Percentiles rank a stretch among this genome's conserved stretches.
Conservation (phyloP, 2,113 vertebrate genomes). For the Mus spicilegus region DNA sequence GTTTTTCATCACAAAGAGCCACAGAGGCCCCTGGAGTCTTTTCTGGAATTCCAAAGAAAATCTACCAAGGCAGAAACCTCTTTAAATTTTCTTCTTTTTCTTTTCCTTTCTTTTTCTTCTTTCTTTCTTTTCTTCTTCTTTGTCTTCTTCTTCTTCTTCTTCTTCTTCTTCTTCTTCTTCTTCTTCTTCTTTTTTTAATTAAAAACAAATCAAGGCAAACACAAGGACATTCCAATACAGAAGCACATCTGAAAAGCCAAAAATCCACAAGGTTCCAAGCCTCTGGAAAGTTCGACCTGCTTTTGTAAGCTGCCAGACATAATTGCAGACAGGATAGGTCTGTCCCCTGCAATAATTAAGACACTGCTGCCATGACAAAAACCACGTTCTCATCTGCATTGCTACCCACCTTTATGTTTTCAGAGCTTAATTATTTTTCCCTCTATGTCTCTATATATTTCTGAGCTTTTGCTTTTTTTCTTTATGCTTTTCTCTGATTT, state of each 20-base stretch:
- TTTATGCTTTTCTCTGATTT: conserved; percentile 35
- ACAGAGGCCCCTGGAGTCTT: conserved; percentile 77
- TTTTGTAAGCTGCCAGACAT: conserved; percentile 69
- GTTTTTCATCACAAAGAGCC: conserved; percentile 80
- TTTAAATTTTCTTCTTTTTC: conserved; percentile 60
- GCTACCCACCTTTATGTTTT: conserved; percentile 47
- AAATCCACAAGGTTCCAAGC: conserved; percentile 82
- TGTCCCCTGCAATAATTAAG: conserved; percentile 62
- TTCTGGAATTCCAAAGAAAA: conserved; percentile 80
- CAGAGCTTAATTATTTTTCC: conserved; percentile 21
- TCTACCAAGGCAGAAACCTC: conserved; percentile 76
- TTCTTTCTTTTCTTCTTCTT: no score
- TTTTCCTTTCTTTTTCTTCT: no score
- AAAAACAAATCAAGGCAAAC: conserved; percentile 83
- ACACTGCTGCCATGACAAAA: neutral
- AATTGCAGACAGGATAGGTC: conserved; percentile 53
- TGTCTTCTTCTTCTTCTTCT: conserved; percentile 62
- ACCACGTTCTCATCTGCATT: neutral
- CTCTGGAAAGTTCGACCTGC: conserved; percentile 71
- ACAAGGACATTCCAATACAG: conserved; percentile 83
- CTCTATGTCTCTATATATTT: neutral
- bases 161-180: neutral
- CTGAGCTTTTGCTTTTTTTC: conserved; percentile 10
- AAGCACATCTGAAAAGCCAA: conserved; percentile 82
- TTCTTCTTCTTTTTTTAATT: conserved; percentile 72